Evolutionary conservation across 2,113 vertebrate genomes (phyloP).

Genomic region (Vimba vimba): DNA sequence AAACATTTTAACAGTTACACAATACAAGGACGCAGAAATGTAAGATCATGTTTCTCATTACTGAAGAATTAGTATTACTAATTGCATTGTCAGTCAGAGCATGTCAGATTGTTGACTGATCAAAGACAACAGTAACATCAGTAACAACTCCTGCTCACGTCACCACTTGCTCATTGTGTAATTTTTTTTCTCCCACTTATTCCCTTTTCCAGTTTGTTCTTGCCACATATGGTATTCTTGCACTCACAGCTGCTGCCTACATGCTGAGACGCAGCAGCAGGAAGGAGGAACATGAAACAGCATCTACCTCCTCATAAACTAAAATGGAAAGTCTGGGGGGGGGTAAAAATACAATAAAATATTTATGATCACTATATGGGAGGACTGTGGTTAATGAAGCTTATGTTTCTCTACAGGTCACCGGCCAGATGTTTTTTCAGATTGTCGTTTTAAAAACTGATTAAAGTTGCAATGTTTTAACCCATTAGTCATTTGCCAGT

Average conservation of each 20-base stretch:
- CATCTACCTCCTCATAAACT: constrained; percentile 40
- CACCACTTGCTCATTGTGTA: neutral
- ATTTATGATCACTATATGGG: neutral
- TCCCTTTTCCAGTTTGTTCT: constrained; percentile 67
- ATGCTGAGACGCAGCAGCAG: constrained; percentile 52
- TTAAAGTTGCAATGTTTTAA: neutral
- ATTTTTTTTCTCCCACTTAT: neutral
- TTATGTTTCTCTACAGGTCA: neutral
- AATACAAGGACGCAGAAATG: constrained; percentile 66
- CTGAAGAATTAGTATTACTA: too few species aligned
- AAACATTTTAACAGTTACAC: constrained; percentile 74
- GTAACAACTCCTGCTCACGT: neutral
- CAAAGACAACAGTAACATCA: neutral
- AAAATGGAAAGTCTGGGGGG: constrained; percentile 12
- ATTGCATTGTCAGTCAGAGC: neutral
- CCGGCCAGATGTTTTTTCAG: neutral
- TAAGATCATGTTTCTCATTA: constrained; percentile 35
- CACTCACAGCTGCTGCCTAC: constrained; percentile 54
- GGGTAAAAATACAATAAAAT: constrained; percentile 24
- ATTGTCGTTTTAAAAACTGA: neutral
- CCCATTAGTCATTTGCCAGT: neutral
- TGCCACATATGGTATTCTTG: constrained; percentile 65
- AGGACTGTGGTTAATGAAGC: constrained; percentile 10
- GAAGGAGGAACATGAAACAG: constrained; percentile 50
- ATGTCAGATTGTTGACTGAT: neutral